Evolutionary conservation across 2,888 invertebrate species (phyloP).

Genomic region (Eledona agricola): DNA sequence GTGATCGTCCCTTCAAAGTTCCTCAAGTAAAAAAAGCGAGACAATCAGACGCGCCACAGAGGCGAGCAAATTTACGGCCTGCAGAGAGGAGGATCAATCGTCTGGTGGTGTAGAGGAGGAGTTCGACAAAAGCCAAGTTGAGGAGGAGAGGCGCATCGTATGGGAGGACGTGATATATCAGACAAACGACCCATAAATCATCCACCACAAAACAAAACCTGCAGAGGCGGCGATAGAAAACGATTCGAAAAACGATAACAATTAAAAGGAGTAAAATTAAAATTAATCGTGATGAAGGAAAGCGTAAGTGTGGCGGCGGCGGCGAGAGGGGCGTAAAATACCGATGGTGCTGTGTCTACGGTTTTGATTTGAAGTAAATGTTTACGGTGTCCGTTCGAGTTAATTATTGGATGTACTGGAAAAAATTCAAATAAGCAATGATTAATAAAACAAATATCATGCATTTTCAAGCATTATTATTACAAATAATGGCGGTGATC

Average conservation of each 20-base stretch:
- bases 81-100: constrained; percentile 44
- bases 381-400: constrained; percentile 26
- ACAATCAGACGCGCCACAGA: constrained; percentile 43
- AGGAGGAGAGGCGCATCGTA: constrained; percentile 34
- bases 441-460: constrained; percentile 85
- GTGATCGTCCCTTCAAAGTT: constrained; percentile 28
- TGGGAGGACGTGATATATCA: constrained; percentile 27
- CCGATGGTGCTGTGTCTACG: neutral
- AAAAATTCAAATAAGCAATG: constrained; percentile 61
- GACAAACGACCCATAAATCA: constrained; percentile 20
- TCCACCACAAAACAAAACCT: constrained; percentile 25
- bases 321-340: neutral
- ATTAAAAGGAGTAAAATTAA: neutral
- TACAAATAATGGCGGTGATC: constrained; percentile 77
- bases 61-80: constrained; percentile 49
- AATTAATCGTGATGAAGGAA: neutral
- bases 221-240: neutral
- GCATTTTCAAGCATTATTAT: constrained; percentile 89
- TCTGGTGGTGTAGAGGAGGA: constrained; percentile 19
- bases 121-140: constrained; percentile 41
- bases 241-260: neutral
- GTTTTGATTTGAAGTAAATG: constrained; percentile 22
- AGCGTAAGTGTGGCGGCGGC: neutral
- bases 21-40: constrained; percentile 2
- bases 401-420: constrained; percentile 48